Percentiles rank a stretch among this genome's conserved stretches.
These are phyloP conservation scores for Drymonia ruficornis DNA, from an alignment of 2,888 invertebrate genomes.

Conservation along the genomic window DNA sequence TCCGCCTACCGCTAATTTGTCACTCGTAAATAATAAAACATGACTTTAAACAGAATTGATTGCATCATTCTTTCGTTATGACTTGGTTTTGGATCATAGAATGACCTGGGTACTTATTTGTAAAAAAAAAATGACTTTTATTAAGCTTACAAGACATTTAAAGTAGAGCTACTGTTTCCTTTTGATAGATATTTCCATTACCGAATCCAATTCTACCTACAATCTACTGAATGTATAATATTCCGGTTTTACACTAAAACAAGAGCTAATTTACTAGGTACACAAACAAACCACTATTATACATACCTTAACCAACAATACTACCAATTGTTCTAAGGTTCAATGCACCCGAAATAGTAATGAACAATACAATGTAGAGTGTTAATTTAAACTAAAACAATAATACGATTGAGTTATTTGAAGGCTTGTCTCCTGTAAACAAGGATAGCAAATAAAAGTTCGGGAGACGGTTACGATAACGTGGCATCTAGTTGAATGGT, in stretches of 20 bases:
- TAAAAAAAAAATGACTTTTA: too few relatives aligned
- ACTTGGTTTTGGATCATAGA: too few relatives aligned
- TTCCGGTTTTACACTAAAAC: not conserved
- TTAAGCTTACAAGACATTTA: too few relatives aligned
- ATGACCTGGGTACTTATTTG: too few relatives aligned
- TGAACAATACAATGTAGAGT: not conserved
- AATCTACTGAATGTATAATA: too few relatives aligned
- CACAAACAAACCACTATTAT: not conserved
- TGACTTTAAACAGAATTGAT: too few relatives aligned
- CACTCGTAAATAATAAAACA: too few relatives aligned
- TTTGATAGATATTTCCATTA: too few relatives aligned
- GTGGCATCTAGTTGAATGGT: not conserved
- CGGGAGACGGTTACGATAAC: not conserved
- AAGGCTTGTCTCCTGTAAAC: not conserved
- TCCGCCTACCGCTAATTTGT: too few relatives aligned
- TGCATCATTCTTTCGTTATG: too few relatives aligned
- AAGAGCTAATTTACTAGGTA: not conserved
- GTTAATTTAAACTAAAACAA: constrained; percentile 24
- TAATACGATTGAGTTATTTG: constrained; percentile 8
- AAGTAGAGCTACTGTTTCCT: too few relatives aligned
- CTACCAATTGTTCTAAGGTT: constrained; percentile 1
- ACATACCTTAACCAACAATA: not conserved
- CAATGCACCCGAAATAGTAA: constrained; percentile 4
- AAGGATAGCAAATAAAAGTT: constrained; percentile 2
- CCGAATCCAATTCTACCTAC: too few relatives aligned